Conservation (phyloP, 2,113 vertebrate species). For the Ciconia stormi region DNA sequence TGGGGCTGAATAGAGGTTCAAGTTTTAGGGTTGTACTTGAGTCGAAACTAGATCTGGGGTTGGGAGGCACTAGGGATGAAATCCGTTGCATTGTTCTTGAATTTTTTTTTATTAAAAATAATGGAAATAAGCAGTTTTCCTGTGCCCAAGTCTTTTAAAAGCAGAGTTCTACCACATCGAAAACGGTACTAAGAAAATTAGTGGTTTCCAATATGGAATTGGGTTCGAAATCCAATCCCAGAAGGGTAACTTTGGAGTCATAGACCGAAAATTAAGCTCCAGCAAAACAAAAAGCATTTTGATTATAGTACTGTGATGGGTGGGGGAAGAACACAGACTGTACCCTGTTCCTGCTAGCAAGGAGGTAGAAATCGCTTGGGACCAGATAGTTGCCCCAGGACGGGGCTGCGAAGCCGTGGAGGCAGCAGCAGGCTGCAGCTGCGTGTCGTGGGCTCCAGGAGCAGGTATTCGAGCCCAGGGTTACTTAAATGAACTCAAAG, state of each 20-base stretch:
- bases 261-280: neutral
- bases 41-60: neutral
- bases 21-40: neutral
- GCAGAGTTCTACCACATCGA: neutral
- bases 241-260: neutral
- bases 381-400: neutral
- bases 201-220: slow-evolving; percentile 7
- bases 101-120: neutral
- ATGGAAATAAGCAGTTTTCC: slow-evolving; percentile 18
- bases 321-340: neutral
- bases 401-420: fast-evolving
- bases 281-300: neutral
- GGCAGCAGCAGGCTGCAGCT: neutral
- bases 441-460: neutral
- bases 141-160: slow-evolving; percentile 2
- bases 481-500: neutral
- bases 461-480: neutral
- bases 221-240: neutral
- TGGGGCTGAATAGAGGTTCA: slow-evolving; percentile 20
- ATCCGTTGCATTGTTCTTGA: neutral
- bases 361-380: neutral
- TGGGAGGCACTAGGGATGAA: slow-evolving; percentile 9
- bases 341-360: neutral
- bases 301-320: neutral
- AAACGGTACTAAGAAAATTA: slow-evolving; percentile 11